Percentiles rank a stretch among this genome's conserved stretches.
Conservation (phyloP, 37 sponge, comb jelly and placozoan genomes). For the Corticium candelabrum region DNA sequence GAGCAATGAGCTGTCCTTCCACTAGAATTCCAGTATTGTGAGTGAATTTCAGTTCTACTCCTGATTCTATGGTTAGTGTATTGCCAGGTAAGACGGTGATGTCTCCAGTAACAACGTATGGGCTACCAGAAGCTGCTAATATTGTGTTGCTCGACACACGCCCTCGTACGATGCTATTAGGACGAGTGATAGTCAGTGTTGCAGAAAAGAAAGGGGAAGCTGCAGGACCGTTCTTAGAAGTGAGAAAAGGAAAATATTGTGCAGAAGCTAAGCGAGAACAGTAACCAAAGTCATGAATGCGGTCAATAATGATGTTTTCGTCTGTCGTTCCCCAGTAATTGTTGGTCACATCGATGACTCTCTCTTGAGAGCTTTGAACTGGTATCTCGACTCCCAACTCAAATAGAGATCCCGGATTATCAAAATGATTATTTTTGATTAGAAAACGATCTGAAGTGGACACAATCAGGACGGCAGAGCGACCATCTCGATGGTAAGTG, state of each 20-base stretch:
- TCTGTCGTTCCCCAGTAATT: background rate
- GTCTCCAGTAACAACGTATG: background rate
- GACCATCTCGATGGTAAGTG: background rate
- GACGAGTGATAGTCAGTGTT: background rate
- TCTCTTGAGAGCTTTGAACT: background rate
- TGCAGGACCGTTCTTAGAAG: background rate
- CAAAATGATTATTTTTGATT: background rate
- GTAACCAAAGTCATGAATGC: background rate
- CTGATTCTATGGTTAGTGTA: background rate
- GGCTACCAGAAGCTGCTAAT: background rate
- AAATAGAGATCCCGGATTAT: background rate
- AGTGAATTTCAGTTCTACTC: background rate
- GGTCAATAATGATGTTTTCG: background rate
- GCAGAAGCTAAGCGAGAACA: background rate
- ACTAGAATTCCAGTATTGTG: background rate
- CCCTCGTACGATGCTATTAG: background rate
- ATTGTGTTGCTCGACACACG: background rate
- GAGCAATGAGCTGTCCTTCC: background rate
- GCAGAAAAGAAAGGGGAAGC: background rate
- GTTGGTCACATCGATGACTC: background rate
- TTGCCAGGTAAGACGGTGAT: background rate
- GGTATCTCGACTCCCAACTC: background rate
- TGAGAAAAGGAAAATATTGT: background rate
- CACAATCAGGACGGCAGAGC: background rate
- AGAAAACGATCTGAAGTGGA: background rate